phyloP scores from a whole-genome alignment of 2,888 invertebrate genomes.

The Prosopocoilus inquinatus region DNA sequence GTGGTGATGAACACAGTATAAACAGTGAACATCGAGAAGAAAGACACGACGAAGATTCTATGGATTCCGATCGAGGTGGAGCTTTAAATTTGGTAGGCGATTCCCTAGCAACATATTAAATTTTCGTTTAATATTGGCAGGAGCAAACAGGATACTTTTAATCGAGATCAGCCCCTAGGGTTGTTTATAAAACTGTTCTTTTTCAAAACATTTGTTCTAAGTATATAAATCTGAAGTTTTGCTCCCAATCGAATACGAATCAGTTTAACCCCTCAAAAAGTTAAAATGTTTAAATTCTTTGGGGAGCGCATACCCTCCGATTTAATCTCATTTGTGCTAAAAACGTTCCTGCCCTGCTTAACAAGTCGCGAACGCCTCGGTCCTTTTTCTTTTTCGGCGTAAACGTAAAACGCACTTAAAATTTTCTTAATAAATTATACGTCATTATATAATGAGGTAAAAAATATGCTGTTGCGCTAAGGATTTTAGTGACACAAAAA shows the following conservation, averaged over 20 bases:
- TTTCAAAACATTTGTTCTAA: constrained; percentile 41
- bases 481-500: too few relatives aligned
- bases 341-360: constrained; percentile 8
- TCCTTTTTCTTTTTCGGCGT: not conserved
- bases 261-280: constrained; percentile 41
- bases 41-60: constrained; percentile 60
- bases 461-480: not conserved
- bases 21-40: constrained; percentile 57
- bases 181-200: constrained; percentile 38
- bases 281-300: constrained; percentile 52
- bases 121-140: constrained; percentile 38
- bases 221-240: constrained; percentile 44
- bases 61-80: constrained; percentile 60
- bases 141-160: constrained; percentile 20
- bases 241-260: constrained; percentile 39
- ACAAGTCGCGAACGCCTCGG: not conserved
- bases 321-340: constrained; percentile 30
- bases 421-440: not conserved
- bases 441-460: constrained; percentile 6
- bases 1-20: constrained; percentile 62
- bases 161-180: constrained; percentile 34
- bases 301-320: constrained; percentile 40
- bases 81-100: constrained; percentile 63
- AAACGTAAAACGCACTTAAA: not conserved
- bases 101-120: constrained; percentile 27